Evolutionary conservation across 2,113 vertebrate species (phyloP).

Genomic region (Otus sunia): DNA sequence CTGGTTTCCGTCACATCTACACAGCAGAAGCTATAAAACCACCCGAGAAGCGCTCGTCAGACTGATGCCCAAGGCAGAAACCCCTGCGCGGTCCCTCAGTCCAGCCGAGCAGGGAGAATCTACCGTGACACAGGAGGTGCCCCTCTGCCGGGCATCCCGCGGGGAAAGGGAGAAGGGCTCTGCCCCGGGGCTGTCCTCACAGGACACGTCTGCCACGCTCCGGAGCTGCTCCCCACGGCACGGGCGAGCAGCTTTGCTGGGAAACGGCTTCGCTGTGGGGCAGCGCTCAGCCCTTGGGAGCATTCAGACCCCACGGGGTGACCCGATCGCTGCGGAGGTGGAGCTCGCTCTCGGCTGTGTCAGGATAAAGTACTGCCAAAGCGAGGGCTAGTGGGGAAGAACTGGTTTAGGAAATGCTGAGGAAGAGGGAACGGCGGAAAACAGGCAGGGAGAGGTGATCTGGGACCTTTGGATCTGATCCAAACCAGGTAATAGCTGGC

Average conservation of each 20-base stretch:
- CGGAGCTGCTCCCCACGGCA: not conserved
- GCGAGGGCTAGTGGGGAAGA: not conserved
- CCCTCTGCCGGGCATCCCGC: not conserved
- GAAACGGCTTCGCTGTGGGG: accelerated
- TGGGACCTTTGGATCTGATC: not conserved
- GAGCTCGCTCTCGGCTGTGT: accelerated
- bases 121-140: not conserved
- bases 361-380: not conserved
- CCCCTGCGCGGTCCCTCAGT: no score
- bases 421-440: not conserved
- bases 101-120: not conserved
- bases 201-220: not conserved
- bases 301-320: not conserved
- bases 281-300: not conserved
- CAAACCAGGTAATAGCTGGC: not conserved
- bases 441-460: not conserved
- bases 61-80: not conserved
- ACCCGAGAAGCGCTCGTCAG: not conserved
- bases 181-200: not conserved
- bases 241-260: not conserved
- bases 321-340: accelerated
- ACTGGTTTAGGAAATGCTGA: not conserved
- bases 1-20: not conserved
- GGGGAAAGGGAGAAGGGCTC: not conserved
- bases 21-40: not conserved